Evolutionary conservation across 2,797 vertebrate genomes (phyloP).

Genomic region (Mormyrus proboscirostris): DNA sequence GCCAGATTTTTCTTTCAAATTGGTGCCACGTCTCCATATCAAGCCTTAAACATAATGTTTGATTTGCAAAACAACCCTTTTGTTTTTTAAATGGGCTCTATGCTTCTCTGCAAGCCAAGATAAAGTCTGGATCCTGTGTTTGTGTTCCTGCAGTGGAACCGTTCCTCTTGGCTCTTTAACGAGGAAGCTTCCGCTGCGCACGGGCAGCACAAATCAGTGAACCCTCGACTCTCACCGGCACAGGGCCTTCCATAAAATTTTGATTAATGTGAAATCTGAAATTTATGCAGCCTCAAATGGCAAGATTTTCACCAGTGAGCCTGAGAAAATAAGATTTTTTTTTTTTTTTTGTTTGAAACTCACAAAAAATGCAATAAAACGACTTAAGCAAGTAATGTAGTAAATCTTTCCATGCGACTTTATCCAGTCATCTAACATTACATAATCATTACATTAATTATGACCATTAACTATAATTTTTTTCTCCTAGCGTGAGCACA

Average conservation of each 20-base stretch:
- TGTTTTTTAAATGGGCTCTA: neutral
- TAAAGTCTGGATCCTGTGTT: slow-evolving; percentile 12
- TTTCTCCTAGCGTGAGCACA: neutral
- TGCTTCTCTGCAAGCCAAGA: slow-evolving; percentile 7
- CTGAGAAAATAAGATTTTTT: neutral
- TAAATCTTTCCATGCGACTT: neutral
- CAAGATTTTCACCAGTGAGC: neutral
- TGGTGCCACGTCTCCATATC: neutral
- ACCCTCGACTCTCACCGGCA: neutral
- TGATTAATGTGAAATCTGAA: neutral
- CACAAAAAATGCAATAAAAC: neutral
- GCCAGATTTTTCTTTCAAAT: neutral
- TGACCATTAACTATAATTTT: neutral
- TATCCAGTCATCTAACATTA: neutral
- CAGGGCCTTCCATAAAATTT: neutral
- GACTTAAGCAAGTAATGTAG: neutral
- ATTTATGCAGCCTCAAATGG: neutral
- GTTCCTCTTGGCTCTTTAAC: neutral
- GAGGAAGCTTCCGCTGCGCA: neutral
- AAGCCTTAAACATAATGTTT: neutral
- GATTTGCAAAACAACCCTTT: neutral
- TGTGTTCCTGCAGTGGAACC: neutral
- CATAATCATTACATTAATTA: neutral
- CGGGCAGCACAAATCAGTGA: neutral
- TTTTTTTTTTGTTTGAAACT: neutral